Evolutionary conservation across 92 coral and sea anemone genomes (phyloP), one percentile per base, ranked within the genome.

Genomic region (Siderastrea siderea): DNA sequence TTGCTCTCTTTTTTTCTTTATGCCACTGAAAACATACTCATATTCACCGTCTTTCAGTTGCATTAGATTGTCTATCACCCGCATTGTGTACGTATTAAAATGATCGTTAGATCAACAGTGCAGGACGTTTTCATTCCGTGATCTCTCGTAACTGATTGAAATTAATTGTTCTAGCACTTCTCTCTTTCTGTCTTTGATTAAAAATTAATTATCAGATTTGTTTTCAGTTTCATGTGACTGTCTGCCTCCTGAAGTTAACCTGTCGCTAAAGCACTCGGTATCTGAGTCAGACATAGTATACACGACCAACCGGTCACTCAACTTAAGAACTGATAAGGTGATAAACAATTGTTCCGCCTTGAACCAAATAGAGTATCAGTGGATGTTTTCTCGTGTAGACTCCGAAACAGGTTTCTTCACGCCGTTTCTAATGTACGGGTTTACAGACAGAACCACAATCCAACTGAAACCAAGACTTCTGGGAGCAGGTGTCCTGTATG

Each of bases 181-280:
- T 26, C 38, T 26, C 38, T 26, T 26, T 26, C 38, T 26, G 38
- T 26, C 38, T 26, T 26, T 26, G 38, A 26, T 26, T 26, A 26
- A 26, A 0, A 26, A 26, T 26, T 26, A 26, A 26, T 26, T 26
- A 26, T 26, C 38, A 26, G 38, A 0, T 67, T 12, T 7, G 3
- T 7, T 79, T 57, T 6, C 66, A 91, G 94, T 75, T 8, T 57
- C 70, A 15, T 76, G 86, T 58, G 49, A 82, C 3, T 91, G 94
- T 68, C 65, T 48, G 16, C 91, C 94, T 38, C 91, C 94, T 5
- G 19, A 2, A 16, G 82, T 91, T 50, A 71, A 91, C 57, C 60
- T 86, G 50, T 76, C 76, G 50, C 49, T 91, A 38, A 69, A 65
- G 66, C 79, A 68, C 14, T 52, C 48, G 50, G n/a, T 63, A 3